These are phyloP conservation scores for Orthosia incerta DNA, from an alignment of 2,888 invertebrate genomes.

Conservation along the genomic window DNA sequence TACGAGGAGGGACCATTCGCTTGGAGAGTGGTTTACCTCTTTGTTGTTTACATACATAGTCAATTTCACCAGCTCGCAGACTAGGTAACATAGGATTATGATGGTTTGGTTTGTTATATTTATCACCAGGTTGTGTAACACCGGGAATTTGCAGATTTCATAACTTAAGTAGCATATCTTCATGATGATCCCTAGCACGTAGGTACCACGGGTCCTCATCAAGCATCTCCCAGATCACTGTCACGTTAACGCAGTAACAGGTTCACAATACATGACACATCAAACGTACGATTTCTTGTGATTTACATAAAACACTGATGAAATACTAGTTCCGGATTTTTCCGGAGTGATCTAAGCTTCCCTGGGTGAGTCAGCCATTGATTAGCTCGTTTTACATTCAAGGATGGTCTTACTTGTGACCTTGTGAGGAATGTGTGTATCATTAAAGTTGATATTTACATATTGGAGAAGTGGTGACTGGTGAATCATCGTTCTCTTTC, in stretches of 20 bases:
- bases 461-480: slow-evolving; percentile 2
- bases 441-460: slow-evolving; percentile 10
- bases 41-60: no score
- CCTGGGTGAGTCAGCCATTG: slow-evolving; percentile 36
- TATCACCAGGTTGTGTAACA: no score
- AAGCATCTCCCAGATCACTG: no score
- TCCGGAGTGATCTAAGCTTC: slow-evolving; percentile 22
- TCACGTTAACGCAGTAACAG: background rate
- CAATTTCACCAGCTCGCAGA: no score
- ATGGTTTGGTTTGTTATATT: no score
- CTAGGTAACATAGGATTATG: no score
- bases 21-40: no score
- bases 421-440: slow-evolving; percentile 12
- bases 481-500: slow-evolving; percentile 32
- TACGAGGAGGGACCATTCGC: no score
- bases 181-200: no score
- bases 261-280: slow-evolving; percentile 37
- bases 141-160: no score
- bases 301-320: slow-evolving; percentile 34
- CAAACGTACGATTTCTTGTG: background rate
- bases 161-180: no score
- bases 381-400: slow-evolving; percentile 31
- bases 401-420: slow-evolving; percentile 5
- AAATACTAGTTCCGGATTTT: slow-evolving; percentile 18
- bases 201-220: no score